Conservation (phyloP, 2,888 invertebrate genomes). For the Drosophila borealis region DNA sequence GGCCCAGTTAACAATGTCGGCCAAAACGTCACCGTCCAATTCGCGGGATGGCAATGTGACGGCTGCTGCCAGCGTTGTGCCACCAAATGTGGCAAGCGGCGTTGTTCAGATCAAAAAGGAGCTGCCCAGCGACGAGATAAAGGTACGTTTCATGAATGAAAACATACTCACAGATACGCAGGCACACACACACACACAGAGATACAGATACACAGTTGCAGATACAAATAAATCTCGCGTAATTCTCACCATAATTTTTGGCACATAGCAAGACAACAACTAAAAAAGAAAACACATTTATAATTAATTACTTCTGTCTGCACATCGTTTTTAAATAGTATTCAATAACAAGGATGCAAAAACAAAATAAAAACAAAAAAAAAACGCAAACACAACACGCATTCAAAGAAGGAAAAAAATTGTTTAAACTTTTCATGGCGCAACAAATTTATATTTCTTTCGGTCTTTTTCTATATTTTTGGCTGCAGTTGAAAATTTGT, state of each 20-base stretch:
- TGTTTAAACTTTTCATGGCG: conserved; percentile 17
- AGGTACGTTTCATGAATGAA: conserved; percentile 86
- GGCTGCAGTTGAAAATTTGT: conserved; percentile 32
- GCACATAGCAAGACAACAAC: conserved; percentile 13
- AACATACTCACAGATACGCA: background rate
- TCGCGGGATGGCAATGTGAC: conserved; percentile 64
- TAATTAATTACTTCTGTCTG: conserved; percentile 66
- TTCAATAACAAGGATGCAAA: conserved; percentile 68
- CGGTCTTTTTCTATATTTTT: conserved; percentile 5
- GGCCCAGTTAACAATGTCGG: conserved; percentile 85
- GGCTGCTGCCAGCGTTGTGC: conserved; percentile 40
- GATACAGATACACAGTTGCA: background rate
- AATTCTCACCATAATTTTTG: conserved; percentile 42
- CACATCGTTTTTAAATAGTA: conserved; percentile 51
- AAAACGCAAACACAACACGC: conserved; percentile 9
- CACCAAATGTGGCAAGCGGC: conserved; percentile 45
- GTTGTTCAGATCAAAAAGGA: conserved; percentile 88
- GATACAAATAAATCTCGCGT: conserved; percentile 14
- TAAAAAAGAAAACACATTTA: conserved; percentile 25
- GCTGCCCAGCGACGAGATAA: conserved; percentile 90
- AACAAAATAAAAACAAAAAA: conserved; percentile 23
- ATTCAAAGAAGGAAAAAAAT: conserved; percentile 18
- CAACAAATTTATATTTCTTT: conserved; percentile 2
- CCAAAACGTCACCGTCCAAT: conserved; percentile 85
- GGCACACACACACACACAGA: background rate